phyloP scores from a whole-genome alignment of 2,888 invertebrate genomes.

The Geotrupes spiniger region DNA sequence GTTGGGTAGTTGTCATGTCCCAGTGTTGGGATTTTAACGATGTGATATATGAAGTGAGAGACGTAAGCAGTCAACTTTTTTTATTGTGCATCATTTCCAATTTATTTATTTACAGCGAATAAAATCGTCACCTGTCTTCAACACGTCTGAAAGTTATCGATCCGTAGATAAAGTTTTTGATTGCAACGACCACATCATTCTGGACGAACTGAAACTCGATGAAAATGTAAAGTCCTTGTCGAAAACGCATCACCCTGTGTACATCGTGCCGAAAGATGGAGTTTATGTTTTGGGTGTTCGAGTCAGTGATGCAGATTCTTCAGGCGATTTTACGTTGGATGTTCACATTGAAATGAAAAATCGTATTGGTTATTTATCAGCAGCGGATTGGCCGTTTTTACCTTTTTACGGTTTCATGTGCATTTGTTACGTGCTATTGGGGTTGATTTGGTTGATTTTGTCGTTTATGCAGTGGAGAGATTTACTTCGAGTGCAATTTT shows the following conservation, averaged over 20 bases:
- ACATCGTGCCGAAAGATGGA: slow-evolving; percentile 65
- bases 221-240: slow-evolving; percentile 36
- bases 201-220: slow-evolving; percentile 35
- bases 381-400: slow-evolving; percentile 84
- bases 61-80: slow-evolving; percentile 33
- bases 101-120: slow-evolving; percentile 27
- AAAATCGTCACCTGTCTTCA: slow-evolving; percentile 20
- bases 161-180: slow-evolving; percentile 32
- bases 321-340: slow-evolving; percentile 55
- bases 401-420: slow-evolving; percentile 92
- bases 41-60: slow-evolving; percentile 37
- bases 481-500: slow-evolving; percentile 87
- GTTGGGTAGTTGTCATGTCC: slow-evolving; percentile 56
- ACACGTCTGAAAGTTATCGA: slow-evolving; percentile 24
- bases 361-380: slow-evolving; percentile 80
- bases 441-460: slow-evolving; percentile 77
- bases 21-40: slow-evolving; percentile 56
- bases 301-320: slow-evolving; percentile 48
- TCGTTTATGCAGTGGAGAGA: slow-evolving; percentile 89
- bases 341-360: slow-evolving; percentile 72
- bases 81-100: slow-evolving; percentile 19
- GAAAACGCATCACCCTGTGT: slow-evolving; percentile 51
- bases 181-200: slow-evolving; percentile 44
- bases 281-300: slow-evolving; percentile 64
- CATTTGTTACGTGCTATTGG: slow-evolving; percentile 78